Evolutionary conservation across 2,888 invertebrate species (phyloP).

Genomic region (Limenitis camilla): DNA sequence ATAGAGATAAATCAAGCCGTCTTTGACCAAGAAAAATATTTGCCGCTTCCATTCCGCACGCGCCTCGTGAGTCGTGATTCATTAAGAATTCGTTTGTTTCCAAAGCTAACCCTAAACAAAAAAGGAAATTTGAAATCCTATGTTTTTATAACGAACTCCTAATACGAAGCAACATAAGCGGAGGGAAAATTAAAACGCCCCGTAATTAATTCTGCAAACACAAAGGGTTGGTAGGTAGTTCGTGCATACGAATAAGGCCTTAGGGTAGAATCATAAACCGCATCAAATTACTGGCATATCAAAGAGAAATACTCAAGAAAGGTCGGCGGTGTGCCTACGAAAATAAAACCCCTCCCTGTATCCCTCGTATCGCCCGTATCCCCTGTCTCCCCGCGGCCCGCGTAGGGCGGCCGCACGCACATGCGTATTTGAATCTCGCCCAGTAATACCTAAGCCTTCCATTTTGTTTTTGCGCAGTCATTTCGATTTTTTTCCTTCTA

Average conservation of each 20-base stretch:
- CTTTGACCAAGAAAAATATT: constrained; percentile 29
- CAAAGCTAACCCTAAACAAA: constrained; percentile 37
- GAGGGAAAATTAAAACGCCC: constrained; percentile 46
- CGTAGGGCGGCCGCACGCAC: constrained; percentile 48
- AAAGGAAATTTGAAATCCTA: constrained; percentile 32
- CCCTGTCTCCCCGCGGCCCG: constrained; percentile 29
- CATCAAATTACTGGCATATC: constrained; percentile 39
- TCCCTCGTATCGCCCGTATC: constrained; percentile 20
- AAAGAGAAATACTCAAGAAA: constrained; percentile 43
- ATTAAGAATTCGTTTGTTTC: constrained; percentile 48
- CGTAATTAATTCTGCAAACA: constrained; percentile 59
- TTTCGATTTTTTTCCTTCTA: constrained; percentile 23
- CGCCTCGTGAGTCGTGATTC: constrained; percentile 33
- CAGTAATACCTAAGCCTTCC: constrained; percentile 58
- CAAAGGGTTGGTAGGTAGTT: constrained; percentile 31
- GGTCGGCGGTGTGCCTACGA: constrained; percentile 39
- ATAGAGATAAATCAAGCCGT: constrained; percentile 25
- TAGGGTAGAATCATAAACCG: constrained; percentile 33
- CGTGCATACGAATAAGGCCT: constrained; percentile 16
- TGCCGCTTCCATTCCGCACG: constrained; percentile 26
- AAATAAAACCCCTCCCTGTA: constrained; percentile 9
- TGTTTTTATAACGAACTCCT: constrained; percentile 46
- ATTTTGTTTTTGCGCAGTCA: constrained; percentile 64
- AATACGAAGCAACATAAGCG: constrained; percentile 36
- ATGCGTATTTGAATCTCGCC: constrained; percentile 56